Evolutionary conservation across 2,888 invertebrate species (phyloP).

Genomic region (Tethea ocularis): DNA sequence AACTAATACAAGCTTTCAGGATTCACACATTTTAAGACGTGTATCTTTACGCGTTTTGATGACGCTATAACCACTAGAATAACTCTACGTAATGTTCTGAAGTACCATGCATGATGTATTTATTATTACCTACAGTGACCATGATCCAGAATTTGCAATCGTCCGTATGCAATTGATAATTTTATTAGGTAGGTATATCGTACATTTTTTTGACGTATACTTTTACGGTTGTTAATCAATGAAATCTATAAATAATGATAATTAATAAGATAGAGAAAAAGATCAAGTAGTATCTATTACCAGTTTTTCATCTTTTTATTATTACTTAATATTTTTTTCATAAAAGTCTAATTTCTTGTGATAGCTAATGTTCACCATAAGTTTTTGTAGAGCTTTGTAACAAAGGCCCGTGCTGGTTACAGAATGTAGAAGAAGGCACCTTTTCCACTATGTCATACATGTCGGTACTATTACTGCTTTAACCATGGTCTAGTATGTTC

Average conservation of each 20-base stretch:
- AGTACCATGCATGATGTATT: slow-evolving; percentile 4
- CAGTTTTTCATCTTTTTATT: too few relatives aligned
- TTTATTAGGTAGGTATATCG: neutral
- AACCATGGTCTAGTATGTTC: neutral
- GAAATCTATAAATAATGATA: neutral
- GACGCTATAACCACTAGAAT: neutral
- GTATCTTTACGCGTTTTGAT: slow-evolving; percentile 2
- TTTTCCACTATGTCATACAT: too few relatives aligned
- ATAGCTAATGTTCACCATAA: too few relatives aligned
- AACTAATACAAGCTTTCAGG: neutral
- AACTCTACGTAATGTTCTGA: slow-evolving; percentile 5
- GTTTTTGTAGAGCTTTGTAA: too few relatives aligned
- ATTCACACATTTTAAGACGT: neutral
- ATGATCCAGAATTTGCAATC: slow-evolving; percentile 7
- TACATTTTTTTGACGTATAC: neutral
- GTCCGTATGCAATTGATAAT: slow-evolving; percentile 4
- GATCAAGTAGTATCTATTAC: too few relatives aligned
- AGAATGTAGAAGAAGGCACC: too few relatives aligned
- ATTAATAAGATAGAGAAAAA: too few relatives aligned
- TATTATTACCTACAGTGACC: slow-evolving; percentile 8
- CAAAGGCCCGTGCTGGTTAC: too few relatives aligned
- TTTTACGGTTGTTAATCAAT: neutral
- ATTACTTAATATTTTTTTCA: too few relatives aligned
- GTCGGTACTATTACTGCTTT: too few relatives aligned
- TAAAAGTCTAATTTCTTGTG: too few relatives aligned